phyloP scores from a whole-genome alignment of 1,140 invertebrate species.

The Tribolium madens region DNA sequence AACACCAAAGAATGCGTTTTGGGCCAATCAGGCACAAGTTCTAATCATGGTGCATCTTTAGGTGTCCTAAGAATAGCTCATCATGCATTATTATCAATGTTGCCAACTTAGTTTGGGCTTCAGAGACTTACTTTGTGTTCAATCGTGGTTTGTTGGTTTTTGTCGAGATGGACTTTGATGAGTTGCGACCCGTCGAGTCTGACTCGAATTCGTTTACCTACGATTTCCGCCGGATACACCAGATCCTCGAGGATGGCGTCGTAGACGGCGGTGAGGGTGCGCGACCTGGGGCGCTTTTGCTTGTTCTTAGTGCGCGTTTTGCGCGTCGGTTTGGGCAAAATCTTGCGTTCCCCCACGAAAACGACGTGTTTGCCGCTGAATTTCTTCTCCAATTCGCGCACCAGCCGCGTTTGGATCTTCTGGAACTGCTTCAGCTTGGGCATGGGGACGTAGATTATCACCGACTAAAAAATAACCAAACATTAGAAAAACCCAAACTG shows the following conservation, averaged over 20 bases:
- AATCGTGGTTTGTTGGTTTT: conserved; percentile 98
- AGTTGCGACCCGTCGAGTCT: conserved; percentile 96
- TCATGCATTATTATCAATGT: no score
- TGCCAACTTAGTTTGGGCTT: no score
- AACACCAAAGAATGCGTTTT: neutral
- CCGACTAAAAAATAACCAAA: conserved; percentile 77
- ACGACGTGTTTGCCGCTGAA: conserved; percentile 99
- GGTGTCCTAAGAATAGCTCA: conserved; percentile 26
- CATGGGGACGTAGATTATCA: conserved; percentile 99
- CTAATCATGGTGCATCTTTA: conserved; percentile 19
- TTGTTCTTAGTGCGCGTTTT: conserved; percentile 95
- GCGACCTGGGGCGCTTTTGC: conserved; percentile 95
- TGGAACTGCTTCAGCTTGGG: conserved; percentile 97
- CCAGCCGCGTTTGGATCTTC: conserved; percentile 96
- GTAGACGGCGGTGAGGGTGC: conserved; percentile 97
- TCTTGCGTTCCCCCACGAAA: conserved; percentile 97
- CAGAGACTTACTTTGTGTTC: conserved; percentile 97
- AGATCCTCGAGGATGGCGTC: conserved; percentile 97
- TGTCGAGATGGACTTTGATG: conserved; percentile 98
- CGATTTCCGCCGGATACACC: conserved; percentile 99
- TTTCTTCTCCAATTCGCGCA: conserved; percentile 99
- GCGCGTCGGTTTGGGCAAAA: conserved; percentile 96
- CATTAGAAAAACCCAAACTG: neutral
- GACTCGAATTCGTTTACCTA: conserved; percentile 96
- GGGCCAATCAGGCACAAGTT: neutral